phyloP scores from a whole-genome alignment of 2,888 invertebrate species.

The Leptopterna dolabrata region DNA sequence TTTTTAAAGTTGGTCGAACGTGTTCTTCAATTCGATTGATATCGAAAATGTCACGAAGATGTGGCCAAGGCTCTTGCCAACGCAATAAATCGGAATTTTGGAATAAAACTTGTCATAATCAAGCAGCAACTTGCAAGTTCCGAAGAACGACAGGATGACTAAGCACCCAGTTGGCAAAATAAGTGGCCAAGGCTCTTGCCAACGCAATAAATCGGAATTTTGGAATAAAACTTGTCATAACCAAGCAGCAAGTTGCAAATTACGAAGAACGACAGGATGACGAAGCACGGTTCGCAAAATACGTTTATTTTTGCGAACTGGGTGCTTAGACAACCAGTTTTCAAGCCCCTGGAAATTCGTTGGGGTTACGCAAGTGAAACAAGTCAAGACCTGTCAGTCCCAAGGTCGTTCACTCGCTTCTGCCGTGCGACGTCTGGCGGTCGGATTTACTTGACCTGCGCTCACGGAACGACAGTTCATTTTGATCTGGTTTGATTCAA shows the following conservation, averaged over 20 bases:
- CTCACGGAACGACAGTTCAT: no score
- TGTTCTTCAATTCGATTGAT: no score
- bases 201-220: neutral
- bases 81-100: neutral
- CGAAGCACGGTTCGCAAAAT: neutral
- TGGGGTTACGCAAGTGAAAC: neutral
- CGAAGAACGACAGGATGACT: neutral
- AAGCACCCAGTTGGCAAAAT: neutral
- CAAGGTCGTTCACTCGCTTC: neutral
- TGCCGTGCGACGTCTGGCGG: neutral
- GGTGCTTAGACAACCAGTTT: constrained; percentile 11
- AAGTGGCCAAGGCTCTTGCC: neutral
- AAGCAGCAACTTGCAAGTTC: neutral
- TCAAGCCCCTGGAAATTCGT: neutral
- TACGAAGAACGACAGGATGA: neutral
- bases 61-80: no score
- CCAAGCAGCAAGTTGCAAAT: neutral
- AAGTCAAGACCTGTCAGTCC: neutral
- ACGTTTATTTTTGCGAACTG: no score
- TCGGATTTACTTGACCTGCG: neutral
- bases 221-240: neutral
- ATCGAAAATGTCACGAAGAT: no score
- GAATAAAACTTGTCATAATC: neutral
- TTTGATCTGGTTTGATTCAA: no score
- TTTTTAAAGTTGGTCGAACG: no score